Base-by-base conservation (phyloP, 2,797 vertebrate genomes). In the Propithecus perrieri region DNA sequence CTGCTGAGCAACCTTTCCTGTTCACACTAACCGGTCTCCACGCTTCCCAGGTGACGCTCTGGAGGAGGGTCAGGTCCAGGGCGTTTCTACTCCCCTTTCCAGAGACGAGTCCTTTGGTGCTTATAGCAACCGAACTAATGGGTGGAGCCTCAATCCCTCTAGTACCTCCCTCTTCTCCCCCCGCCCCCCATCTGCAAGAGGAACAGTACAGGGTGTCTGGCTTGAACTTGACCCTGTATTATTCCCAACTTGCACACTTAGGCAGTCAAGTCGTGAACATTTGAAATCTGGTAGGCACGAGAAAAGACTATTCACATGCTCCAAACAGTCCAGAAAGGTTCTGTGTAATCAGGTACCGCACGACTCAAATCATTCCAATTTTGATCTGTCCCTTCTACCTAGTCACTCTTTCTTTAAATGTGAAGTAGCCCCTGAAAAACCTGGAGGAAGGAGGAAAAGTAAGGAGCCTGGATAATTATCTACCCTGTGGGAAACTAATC, bases 401-500 rank as follows among this genome's bases (percentile, higher is more conserved):
- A 94, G 30, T 30, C 74, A 69, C 67, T 53, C 76, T 92, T 87
- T 76, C 43, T 50, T 78, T 85, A 91, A 84, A 91, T 59, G 59
- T 59, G 50, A 80, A 78, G 38, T 65, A 76, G 26, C 24, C 75
- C 83, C 65, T 74, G 71, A 84, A 78, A 92, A 85, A 67, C 50
- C 38, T 15, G 0, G 38, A 65, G 87, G n/a, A 22, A 69, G 55
- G 50, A 63, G 53, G 74, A 79, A 87, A 95, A 89, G 46, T 24
- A 65, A 85, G 72, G 43, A 57, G 5, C n/a, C 50, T 41, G 35
- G 38, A 28, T 24, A 50, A 65, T 20, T 2, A 67, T 28, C 72
- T 30, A 38, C 71, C 94, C 91, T 38, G 63, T 78, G 83, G 46
- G 84, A 96, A 89, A 85, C n/a, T 0, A 15, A 48, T 48, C 8